A percentile compares a stretch with the other conserved stretches of the same genome.
phyloP scores from a whole-genome alignment of 2,113 vertebrate genomes.

The Myotis brandtii region DNA sequence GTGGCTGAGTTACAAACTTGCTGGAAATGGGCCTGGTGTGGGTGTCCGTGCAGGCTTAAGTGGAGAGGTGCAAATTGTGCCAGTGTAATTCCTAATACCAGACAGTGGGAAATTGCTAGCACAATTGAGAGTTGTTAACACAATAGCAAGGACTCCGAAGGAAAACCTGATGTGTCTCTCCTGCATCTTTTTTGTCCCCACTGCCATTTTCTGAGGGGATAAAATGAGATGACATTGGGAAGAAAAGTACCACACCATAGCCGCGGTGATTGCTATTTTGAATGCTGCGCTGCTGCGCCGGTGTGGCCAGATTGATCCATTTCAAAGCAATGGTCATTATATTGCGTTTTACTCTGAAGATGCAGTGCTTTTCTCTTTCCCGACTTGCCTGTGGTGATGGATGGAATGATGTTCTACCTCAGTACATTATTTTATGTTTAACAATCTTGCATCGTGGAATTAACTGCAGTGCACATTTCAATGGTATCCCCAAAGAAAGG shows the following conservation, averaged over 20 bases:
- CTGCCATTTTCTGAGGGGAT: constrained; percentile 75
- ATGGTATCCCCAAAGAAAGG: background rate
- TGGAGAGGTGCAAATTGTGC: constrained; percentile 71
- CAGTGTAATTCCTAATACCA: constrained; percentile 69
- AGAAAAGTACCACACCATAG: constrained; percentile 79
- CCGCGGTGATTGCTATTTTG: constrained; percentile 80
- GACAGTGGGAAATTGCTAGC: constrained; percentile 73
- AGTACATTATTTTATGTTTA: constrained; percentile 80
- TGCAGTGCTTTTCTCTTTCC: constrained; percentile 79
- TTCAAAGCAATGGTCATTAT: constrained; percentile 82
- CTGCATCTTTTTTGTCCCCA: constrained; percentile 71
- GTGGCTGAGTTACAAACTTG: background rate
- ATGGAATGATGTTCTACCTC: constrained; percentile 74
- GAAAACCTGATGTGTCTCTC: constrained; percentile 69
- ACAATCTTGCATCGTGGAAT: constrained; percentile 60
- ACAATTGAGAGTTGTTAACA: constrained; percentile 79
- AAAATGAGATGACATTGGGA: constrained; percentile 82
- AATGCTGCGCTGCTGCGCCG: constrained; percentile 76
- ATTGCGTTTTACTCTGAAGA: constrained; percentile 80
- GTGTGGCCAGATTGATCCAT: constrained; percentile 83
- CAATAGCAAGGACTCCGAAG: constrained; percentile 75
- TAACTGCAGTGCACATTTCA: constrained; percentile 67
- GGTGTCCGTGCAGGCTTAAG: background rate
- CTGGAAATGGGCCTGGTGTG: constrained; percentile 35
- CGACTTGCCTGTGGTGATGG: constrained; percentile 78